Evolutionary conservation across 1,140 invertebrate species (phyloP), one percentile per base, ranked within the genome.

Genomic region (Dendroctonus ponderosae): DNA sequence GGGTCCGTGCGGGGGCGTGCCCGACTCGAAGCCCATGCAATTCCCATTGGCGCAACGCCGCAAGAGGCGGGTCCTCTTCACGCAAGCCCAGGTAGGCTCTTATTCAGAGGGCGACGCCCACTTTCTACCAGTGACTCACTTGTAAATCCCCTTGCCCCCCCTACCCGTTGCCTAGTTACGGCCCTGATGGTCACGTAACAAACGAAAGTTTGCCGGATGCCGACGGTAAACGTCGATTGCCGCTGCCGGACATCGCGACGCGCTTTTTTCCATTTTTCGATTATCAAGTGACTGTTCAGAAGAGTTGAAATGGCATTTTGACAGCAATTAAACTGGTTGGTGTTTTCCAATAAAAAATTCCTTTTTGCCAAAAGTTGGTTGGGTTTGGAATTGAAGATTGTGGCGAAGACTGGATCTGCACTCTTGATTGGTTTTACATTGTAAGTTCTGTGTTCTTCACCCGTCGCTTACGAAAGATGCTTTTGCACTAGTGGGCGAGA

Each of bases 51-150:
- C 92, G 9, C 92, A 94, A 80, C 83, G 93, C 70, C 83, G 97
- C 72, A 99, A 99, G 81, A 86, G 97, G 71, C 86, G 97, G 72
- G 96, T 99, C 62, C 87, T 99, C 48, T 99, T 99, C 82, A 98
- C 96, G 41, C 97, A 99, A 82, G 91, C 94, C 57, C 97, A 99
- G 86, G 88, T 89, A 74, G 80, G 82, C 78, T n/a, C 7, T n/a
- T 15, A 6, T 15, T 38, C 15, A 56, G 39, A 39, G 26, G 15
- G 49, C 26, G 6, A 26, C 42, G 59, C 68, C 49, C 54, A 46
- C 56, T 66, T 63, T 60, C 54, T 46, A 53, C 8, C 5, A 43
- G 7, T 38, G 14, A n/a, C 48, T 46, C 7, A n/a, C 49, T 54
- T 48, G 14, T 9, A 49, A 12, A 37, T 48, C 8, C 64, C 60